A percentile compares a stretch with the other conserved stretches of the same genome.
Evolutionary conservation across 2,113 vertebrate species (phyloP).

Genomic region (Menura novaehollandiae): DNA sequence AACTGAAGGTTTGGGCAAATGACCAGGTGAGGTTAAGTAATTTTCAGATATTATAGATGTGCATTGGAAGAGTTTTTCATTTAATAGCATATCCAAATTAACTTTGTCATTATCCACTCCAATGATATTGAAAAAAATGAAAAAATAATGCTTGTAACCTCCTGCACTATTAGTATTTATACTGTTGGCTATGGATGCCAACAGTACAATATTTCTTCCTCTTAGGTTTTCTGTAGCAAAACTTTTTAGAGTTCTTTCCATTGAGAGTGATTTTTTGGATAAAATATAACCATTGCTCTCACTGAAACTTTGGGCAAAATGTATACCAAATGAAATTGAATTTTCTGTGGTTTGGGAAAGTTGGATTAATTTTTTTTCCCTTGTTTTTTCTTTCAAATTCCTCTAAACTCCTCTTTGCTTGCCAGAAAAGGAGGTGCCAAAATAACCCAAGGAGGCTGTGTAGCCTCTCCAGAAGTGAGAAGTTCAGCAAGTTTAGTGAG

Average conservation of each 20-base stretch:
- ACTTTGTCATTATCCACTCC: neutral
- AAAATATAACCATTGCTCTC: neutral
- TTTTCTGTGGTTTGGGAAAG: constrained; percentile 35
- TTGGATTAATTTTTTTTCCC: neutral
- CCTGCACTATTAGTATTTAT: neutral
- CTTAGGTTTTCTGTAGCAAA: neutral
- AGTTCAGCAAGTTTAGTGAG: neutral
- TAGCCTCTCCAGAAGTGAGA: neutral
- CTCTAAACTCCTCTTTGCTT: neutral
- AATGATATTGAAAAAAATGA: neutral
- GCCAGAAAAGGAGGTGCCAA: constrained; percentile 13
- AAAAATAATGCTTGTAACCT: neutral
- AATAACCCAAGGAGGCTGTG: neutral
- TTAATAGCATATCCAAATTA: neutral
- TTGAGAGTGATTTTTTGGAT: neutral
- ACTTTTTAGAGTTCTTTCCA: neutral
- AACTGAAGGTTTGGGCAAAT: neutral
- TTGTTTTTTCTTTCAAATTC: constrained; percentile 2
- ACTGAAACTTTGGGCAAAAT: neutral
- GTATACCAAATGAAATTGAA: neutral
- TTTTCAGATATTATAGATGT: neutral
- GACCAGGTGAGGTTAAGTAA: neutral
- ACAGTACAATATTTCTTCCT: neutral
- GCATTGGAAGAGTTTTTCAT: neutral
- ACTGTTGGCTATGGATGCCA: neutral